phyloP scores from a whole-genome alignment of 2,797 vertebrate species.

The Enteromius anoplus region DNA sequence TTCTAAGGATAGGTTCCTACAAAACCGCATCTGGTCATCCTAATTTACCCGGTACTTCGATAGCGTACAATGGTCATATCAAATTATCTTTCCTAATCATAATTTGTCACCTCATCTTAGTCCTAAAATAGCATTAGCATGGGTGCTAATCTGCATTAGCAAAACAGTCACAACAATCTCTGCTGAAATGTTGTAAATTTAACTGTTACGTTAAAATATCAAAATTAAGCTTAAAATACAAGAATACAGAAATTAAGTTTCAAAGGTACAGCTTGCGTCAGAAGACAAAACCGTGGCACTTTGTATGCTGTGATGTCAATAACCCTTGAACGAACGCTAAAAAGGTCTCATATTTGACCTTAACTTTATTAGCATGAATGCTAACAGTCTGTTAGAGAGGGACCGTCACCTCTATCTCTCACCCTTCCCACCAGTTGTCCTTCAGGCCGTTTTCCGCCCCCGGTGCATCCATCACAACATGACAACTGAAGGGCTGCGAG shows the following conservation, averaged over 20 bases:
- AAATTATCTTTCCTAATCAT: not conserved
- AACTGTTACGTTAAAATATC: not conserved
- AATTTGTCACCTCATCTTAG: not conserved
- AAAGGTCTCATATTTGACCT: not conserved
- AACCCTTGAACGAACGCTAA: not conserved
- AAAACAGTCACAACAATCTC: not conserved
- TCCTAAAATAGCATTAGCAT: slow-evolving; percentile 1
- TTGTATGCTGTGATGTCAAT: not conserved
- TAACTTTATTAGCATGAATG: slow-evolving; percentile 14
- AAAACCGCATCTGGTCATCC: not conserved
- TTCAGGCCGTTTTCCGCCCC: slow-evolving; percentile 26
- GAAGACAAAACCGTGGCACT: not conserved
- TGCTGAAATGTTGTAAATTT: not conserved
- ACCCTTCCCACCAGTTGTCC: slow-evolving; percentile 31
- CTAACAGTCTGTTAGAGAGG: slow-evolving; percentile 2
- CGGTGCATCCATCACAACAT: slow-evolving; percentile 56
- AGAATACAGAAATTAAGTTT: not conserved
- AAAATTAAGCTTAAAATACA: not conserved
- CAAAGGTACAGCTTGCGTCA: not conserved
- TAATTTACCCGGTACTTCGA: not conserved
- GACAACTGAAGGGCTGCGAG: slow-evolving; percentile 57
- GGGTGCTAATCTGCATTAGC: not conserved
- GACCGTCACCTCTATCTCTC: slow-evolving; percentile 23
- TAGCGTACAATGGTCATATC: not conserved
- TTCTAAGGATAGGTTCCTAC: not conserved